Conservation (phyloP, 1,140 invertebrate species). For the Scaptomyza pallida region DNA sequence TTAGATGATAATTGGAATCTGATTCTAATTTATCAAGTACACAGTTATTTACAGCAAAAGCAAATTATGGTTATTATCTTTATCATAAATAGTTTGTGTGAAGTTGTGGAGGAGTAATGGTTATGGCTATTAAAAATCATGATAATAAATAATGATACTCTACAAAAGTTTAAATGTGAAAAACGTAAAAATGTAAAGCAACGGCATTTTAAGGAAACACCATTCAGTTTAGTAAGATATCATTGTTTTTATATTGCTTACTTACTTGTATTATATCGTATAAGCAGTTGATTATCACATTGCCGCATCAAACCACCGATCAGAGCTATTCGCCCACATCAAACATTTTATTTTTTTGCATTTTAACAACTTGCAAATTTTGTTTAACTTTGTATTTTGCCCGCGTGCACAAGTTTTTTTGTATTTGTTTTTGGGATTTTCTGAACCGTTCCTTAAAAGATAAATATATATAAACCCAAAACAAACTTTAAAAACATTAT, state of each 20-base stretch:
- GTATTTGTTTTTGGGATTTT: constrained; percentile 14
- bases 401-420: constrained; percentile 67
- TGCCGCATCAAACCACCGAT: neutral
- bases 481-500: constrained; percentile 56
- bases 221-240: no score
- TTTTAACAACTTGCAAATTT: constrained; percentile 67
- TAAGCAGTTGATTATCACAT: neutral
- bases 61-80: neutral
- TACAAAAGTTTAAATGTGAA: no score
- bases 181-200: no score
- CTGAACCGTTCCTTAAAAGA: constrained; percentile 37
- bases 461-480: constrained; percentile 44
- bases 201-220: no score
- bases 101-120: no score
- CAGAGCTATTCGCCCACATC: constrained; percentile 21
- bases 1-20: constrained; percentile 5
- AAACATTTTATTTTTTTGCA: constrained; percentile 58
- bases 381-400: constrained; percentile 71
- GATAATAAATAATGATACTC: no score
- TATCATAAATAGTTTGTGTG: neutral
- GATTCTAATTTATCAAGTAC: constrained; percentile 4
- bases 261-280: neutral
- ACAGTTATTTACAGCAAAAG: neutral
- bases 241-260: neutral
- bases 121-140: no score